Evolutionary conservation across 1,140 invertebrate genomes (phyloP).

Genomic region (Temnothorax curvispinosus): DNA sequence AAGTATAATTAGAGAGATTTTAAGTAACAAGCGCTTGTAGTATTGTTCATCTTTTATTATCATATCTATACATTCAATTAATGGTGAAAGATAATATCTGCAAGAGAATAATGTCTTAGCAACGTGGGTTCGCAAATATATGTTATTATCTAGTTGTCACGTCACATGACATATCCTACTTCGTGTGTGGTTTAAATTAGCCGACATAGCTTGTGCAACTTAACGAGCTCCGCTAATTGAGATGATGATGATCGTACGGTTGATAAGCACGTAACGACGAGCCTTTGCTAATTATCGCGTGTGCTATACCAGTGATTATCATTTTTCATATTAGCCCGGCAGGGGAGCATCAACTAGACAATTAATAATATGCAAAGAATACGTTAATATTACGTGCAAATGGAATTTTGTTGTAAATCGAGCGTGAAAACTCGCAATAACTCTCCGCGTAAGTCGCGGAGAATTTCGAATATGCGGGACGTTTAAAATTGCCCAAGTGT

Average conservation of each 20-base stretch:
- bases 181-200: conserved; percentile 28
- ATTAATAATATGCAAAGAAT: conserved; percentile 44
- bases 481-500: neutral
- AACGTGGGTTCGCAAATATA: neutral
- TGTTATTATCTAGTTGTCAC: conserved; percentile 32
- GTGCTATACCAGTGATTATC: conserved; percentile 40
- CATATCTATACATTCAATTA: neutral
- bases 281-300: conserved; percentile 47
- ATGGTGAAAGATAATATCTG: neutral
- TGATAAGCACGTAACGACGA: conserved; percentile 53
- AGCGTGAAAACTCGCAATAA: neutral
- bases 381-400: neutral
- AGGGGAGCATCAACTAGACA: neutral
- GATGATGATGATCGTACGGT: conserved; percentile 39
- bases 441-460: neutral
- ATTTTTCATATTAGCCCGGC: conserved; percentile 8
- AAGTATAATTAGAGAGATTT: neutral
- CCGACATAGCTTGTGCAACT: neutral
- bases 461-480: neutral
- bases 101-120: neutral
- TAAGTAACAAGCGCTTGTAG: neutral
- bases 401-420: neutral
- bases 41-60: neutral
- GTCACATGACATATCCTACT: neutral
- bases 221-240: conserved; percentile 47